These are phyloP conservation scores for Hyla sarda DNA, from an alignment of 2,113 vertebrate species.

Conservation along the genomic window DNA sequence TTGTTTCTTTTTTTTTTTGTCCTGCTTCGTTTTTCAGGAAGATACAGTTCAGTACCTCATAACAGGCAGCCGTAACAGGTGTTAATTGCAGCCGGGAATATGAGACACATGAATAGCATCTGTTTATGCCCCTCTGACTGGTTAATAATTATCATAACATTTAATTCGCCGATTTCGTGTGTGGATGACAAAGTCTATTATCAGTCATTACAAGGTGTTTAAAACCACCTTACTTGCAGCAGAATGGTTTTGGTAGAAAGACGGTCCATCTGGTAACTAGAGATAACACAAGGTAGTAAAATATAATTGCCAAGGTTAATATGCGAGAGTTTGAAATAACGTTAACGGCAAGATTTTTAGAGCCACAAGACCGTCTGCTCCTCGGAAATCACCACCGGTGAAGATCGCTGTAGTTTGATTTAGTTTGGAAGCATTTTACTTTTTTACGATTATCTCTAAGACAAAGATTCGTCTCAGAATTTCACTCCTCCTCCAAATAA, in stretches of 20 bases:
- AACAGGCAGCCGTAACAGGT: slow-evolving; percentile 60
- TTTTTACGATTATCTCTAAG: slow-evolving; percentile 52
- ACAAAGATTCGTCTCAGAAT: slow-evolving; percentile 6
- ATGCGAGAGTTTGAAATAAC: slow-evolving; percentile 57
- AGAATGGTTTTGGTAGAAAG: slow-evolving; percentile 60
- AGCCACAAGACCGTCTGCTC: slow-evolving; percentile 49
- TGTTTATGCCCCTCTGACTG: slow-evolving; percentile 64
- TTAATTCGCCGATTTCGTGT: slow-evolving; percentile 60
- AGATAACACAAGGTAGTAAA: slow-evolving; percentile 60
- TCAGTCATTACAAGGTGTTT: slow-evolving; percentile 63
- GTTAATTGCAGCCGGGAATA: slow-evolving; percentile 60
- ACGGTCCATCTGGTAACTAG: slow-evolving; percentile 61
- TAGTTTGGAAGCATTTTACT: slow-evolving; percentile 56
- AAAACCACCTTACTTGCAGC: slow-evolving; percentile 56
- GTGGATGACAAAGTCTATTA: slow-evolving; percentile 62
- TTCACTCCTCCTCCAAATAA: slow-evolving; percentile 40
- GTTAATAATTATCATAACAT: slow-evolving; percentile 63
- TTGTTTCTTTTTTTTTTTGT: slow-evolving; percentile 56
- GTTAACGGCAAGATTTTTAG: slow-evolving; percentile 12
- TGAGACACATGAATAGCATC: slow-evolving; percentile 63
- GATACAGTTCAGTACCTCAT: slow-evolving; percentile 53
- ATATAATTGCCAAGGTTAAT: slow-evolving; percentile 61
- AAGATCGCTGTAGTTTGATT: slow-evolving; percentile 53
- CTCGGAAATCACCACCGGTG: slow-evolving; percentile 46
- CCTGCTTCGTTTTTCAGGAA: slow-evolving; percentile 51